Conservation (phyloP, 2,113 vertebrate species). For the Eupsittula cactorum region DNA sequence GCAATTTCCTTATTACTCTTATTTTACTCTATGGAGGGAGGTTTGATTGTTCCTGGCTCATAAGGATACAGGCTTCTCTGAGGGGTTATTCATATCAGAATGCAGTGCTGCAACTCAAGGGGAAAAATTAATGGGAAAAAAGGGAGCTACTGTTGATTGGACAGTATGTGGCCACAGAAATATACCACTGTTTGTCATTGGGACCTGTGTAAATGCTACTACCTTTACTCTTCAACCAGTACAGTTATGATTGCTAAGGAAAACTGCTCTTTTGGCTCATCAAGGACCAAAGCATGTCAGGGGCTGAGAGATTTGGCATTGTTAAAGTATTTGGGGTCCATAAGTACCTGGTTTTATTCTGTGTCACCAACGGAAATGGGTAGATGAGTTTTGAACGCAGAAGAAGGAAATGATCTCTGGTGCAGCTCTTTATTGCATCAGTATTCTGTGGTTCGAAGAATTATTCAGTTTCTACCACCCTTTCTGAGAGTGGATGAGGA, state of each 20-base stretch:
- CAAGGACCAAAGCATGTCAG: rapidly evolving
- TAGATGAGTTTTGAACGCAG: not conserved
- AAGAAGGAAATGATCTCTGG: not conserved
- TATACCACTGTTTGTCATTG: not conserved
- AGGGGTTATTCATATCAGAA: not conserved
- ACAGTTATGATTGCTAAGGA: not conserved
- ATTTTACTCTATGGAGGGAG: not conserved
- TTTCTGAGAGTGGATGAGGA: not conserved
- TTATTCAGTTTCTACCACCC: not conserved
- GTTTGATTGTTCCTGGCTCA: not conserved
- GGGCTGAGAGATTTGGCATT: not conserved
- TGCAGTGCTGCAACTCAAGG: not conserved
- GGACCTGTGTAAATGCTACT: not conserved
- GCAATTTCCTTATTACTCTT: not conserved
- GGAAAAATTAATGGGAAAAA: not conserved
- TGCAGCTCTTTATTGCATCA: not conserved
- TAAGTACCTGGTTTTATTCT: not conserved
- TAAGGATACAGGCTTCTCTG: not conserved
- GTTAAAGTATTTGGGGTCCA: rapidly evolving
- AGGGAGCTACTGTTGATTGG: not conserved
- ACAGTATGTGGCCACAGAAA: not conserved
- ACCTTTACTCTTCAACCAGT: not conserved
- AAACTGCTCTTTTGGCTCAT: not conserved
- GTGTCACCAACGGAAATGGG: not conserved
- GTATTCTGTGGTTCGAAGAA: not conserved